Evolutionary conservation across 2,113 vertebrate species (phyloP).

Genomic region (Leucosticte australis): DNA sequence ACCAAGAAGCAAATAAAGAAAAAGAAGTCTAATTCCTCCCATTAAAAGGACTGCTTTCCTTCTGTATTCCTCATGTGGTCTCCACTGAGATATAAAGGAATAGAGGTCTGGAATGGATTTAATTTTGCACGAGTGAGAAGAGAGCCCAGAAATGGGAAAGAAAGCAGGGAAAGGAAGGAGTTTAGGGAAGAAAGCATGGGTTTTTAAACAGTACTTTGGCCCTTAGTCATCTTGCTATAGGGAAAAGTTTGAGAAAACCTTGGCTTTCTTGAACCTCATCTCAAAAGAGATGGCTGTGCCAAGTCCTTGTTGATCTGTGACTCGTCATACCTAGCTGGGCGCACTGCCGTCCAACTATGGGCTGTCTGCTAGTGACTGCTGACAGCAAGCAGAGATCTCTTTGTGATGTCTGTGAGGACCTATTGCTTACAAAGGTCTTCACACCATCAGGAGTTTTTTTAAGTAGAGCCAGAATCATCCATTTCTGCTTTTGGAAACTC

Average conservation of each 20-base stretch:
- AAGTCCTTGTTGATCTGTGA: background rate
- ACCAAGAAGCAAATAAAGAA: background rate
- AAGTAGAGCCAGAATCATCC: background rate
- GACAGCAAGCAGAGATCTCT: background rate
- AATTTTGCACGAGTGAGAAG: background rate
- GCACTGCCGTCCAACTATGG: background rate
- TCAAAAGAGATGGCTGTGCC: background rate
- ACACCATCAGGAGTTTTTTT: background rate
- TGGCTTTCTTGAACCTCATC: background rate
- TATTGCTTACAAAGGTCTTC: background rate
- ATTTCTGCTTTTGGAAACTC: background rate
- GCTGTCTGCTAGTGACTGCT: background rate
- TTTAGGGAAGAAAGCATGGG: background rate
- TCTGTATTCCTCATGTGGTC: background rate
- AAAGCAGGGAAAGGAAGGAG: background rate
- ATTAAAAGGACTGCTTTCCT: background rate
- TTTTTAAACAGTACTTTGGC: background rate
- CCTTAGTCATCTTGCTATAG: background rate
- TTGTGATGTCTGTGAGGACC: background rate
- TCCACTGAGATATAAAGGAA: background rate
- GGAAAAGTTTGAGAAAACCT: background rate
- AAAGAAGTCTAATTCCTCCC: background rate
- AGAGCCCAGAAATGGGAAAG: background rate
- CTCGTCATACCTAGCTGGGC: background rate
- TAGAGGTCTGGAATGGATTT: background rate